Base-by-base conservation (phyloP, 2,113 vertebrate genomes). In the Fregata magnificens region DNA sequence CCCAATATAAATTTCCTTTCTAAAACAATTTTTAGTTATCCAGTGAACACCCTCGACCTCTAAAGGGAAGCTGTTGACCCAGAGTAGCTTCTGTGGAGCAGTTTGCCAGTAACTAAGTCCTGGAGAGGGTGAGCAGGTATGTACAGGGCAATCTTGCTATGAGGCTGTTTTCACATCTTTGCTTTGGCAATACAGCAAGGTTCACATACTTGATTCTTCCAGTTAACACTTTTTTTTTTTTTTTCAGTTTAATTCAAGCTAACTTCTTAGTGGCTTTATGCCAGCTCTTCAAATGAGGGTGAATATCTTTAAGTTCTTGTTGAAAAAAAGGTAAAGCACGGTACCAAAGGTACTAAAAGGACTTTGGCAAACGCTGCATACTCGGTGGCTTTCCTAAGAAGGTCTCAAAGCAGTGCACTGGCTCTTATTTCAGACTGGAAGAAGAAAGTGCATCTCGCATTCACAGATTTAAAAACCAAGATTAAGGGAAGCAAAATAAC, bases 351-450 rank as follows among this genome's bases (percentile, higher is more conserved):
- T 15, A 2, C 65, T 38, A 10, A 32, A 29, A 16, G 72, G 42
- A 28, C 22, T 40, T 25, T 32, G 44, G 44, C 18, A 18, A 8
- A 2, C 0, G 3, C 56, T 12, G 63, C 2, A 0, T 7, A 3
- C 59, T 12, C 4, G 38, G 62, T 47, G 38, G 29, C 56, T 82
- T 45, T 53, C 58, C n/a, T 14, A 10, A 16, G 70, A 52, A 62
- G 56, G 6, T 61, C 53, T 80, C 19, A 0, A 8, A 70, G 88
- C 5, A 0, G 31, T 6, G 38, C 20, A 1, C 3, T 0, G 53
- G 70, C 76, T 58, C 63, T 65, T 20, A 5, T 18, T 86, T 73
- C 86, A 40, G 29, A 13, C 70, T 50, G 15, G 6, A 24, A n/a
- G 44, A 50, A 31, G 63, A 59, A 47, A 78, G 16, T 0, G 10